phyloP scores from a whole-genome alignment of 2,888 invertebrate species.

The Leptura quadrifasciata region DNA sequence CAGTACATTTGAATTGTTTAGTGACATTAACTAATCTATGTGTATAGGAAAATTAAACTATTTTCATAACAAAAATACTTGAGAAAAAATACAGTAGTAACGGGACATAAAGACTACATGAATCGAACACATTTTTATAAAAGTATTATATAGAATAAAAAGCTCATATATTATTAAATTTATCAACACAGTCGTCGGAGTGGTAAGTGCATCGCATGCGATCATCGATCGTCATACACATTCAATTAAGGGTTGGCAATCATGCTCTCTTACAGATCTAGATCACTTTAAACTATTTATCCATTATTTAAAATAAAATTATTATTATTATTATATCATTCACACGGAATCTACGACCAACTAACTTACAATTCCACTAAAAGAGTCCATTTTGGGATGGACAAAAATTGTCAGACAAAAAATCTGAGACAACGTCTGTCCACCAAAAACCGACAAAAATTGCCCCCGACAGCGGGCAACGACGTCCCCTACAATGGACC shows the following conservation, averaged over 20 bases:
- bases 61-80: conserved; percentile 64
- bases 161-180: conserved; percentile 45
- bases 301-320: conserved; percentile 57
- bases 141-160: conserved; percentile 57
- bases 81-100: conserved; percentile 59
- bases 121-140: conserved; percentile 58
- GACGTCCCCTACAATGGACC: conserved; percentile 15
- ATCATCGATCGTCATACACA: conserved; percentile 49
- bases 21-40: conserved; percentile 69
- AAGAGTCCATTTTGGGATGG: conserved; percentile 42
- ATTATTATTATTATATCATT: conserved; percentile 51
- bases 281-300: conserved; percentile 60
- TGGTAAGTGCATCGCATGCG: conserved; percentile 50
- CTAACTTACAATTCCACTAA: conserved; percentile 58
- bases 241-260: conserved; percentile 58
- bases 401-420: conserved; percentile 32
- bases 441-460: conserved; percentile 34
- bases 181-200: conserved; percentile 58
- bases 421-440: conserved; percentile 12
- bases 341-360: conserved; percentile 55
- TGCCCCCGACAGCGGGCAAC: not conserved
- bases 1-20: conserved; percentile 62
- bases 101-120: conserved; percentile 55
- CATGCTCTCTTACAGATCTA: conserved; percentile 66
- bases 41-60: conserved; percentile 66